Base-by-base conservation (phyloP, 2,888 invertebrate genomes). In the Andrena fulva region DNA sequence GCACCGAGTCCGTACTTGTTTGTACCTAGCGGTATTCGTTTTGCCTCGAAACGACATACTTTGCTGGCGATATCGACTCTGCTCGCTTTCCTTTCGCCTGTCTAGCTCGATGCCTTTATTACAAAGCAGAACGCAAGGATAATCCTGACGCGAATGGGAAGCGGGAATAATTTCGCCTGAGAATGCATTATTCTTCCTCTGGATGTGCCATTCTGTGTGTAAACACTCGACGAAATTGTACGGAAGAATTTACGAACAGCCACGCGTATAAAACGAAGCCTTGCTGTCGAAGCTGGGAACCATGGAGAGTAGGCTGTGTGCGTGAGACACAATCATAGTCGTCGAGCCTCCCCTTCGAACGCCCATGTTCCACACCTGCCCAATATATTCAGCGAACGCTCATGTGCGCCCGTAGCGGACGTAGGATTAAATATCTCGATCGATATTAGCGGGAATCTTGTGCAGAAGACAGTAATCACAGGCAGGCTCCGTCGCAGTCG, bases 1-100 rank as follows among this genome's bases (percentile, higher is more conserved):
- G 72, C 75, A 85, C 62, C 79, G 80, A 73, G 77, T 79, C 62
- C 79, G 63, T 83, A 71, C 83, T 87, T 83, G 85, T 85, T 85
- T 85, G 80, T 84, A 85, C 76, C 75, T 83, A 86, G 80, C 80
- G 86, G 84, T 87, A 87, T 84, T 86, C 82, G 64, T 68, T 79
- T 66, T 66, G 66, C 74, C 60, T 70, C 75, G 75, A 42, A 68
- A 31, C 80, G 67, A 80, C 75, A 75, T 75, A 71, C 75, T 74
- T 74, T 20, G 54, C n/a, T 24, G 50, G 48, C 64, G 73, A 76
- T 69, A 80, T 82, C 68, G 80, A 76, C 82, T 68, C 52, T 56
- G 50, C 33, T 63, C 12, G 59, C 16, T 68, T 71, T 75, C 67
- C 80, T 71, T 80, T 80, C 75, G 62, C 54, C 42, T 27, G 24